Evolutionary conservation across 2,797 vertebrate genomes (phyloP).

Genomic region (Lophius americanus): DNA sequence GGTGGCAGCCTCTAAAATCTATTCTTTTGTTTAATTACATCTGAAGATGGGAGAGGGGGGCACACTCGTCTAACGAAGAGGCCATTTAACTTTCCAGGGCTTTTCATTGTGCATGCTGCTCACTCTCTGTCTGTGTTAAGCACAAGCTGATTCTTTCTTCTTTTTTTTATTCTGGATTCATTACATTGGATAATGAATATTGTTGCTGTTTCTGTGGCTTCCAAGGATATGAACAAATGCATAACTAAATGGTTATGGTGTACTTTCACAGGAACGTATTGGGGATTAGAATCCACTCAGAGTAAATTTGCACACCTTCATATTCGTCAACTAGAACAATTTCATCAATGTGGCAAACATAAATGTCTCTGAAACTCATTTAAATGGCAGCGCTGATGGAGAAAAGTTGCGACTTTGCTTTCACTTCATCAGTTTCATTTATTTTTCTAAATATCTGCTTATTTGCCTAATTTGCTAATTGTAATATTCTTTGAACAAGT

Average conservation of each 20-base stretch:
- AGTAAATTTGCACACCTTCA: neutral
- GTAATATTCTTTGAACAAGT: no score
- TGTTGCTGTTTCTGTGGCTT: conserved; percentile 2
- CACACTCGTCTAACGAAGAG: conserved; percentile 28
- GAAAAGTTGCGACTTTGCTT: no score
- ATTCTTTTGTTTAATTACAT: conserved; percentile 56
- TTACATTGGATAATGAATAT: conserved; percentile 38
- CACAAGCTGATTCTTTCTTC: neutral
- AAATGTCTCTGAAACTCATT: neutral
- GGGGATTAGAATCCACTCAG: conserved; percentile 7
- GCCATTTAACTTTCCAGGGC: conserved; percentile 44
- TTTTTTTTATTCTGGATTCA: conserved; percentile 9
- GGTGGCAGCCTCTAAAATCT: conserved; percentile 32
- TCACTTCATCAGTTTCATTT: no score
- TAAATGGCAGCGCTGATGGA: no score
- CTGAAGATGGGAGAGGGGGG: conserved; percentile 27
- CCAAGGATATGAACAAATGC: conserved; percentile 16
- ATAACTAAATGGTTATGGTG: conserved; percentile 11
- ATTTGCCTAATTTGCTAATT: no score
- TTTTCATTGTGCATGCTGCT: conserved; percentile 28
- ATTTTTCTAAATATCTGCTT: no score
- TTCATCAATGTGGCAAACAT: neutral
- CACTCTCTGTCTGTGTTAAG: conserved; percentile 14
- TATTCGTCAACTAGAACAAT: conserved; percentile 17
- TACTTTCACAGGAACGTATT: neutral